phyloP scores from a whole-genome alignment of 2,797 vertebrate genomes.

The Malurus splendens region DNA sequence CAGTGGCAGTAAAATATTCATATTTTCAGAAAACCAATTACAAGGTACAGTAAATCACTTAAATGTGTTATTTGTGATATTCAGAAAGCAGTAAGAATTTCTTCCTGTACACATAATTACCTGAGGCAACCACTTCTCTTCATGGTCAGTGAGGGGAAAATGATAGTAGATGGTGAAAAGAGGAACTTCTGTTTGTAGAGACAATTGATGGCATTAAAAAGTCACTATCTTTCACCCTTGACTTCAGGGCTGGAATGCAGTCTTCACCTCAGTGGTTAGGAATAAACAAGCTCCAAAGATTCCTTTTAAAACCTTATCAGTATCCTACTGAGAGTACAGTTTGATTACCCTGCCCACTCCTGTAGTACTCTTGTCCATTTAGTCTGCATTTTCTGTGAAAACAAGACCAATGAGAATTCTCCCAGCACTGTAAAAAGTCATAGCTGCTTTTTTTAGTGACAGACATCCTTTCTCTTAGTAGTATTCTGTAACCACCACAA shows the following conservation, averaged over 20 bases:
- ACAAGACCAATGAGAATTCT: neutral
- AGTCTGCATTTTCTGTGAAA: neutral
- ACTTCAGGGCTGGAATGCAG: neutral
- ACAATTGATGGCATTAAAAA: neutral
- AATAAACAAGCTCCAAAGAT: neutral
- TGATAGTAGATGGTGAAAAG: neutral
- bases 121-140: conserved; percentile 62
- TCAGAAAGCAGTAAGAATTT: conserved; percentile 65
- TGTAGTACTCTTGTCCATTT: neutral
- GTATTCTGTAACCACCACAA: neutral
- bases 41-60: conserved; percentile 79
- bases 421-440: neutral
- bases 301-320: neutral
- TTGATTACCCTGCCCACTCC: neutral
- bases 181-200: neutral
- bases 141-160: conserved; percentile 43
- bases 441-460: neutral
- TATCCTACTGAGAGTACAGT: neutral
- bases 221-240: neutral
- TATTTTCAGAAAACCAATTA: conserved; percentile 78
- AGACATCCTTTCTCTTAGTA: neutral
- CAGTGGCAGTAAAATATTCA: conserved; percentile 75
- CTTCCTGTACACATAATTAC: conserved; percentile 61
- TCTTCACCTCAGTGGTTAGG: neutral
- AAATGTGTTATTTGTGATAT: conserved; percentile 67